These are phyloP conservation scores for Caenorhabditis tropicalis DNA, from an alignment of 1,140 invertebrate species.

Conservation along the genomic window DNA sequence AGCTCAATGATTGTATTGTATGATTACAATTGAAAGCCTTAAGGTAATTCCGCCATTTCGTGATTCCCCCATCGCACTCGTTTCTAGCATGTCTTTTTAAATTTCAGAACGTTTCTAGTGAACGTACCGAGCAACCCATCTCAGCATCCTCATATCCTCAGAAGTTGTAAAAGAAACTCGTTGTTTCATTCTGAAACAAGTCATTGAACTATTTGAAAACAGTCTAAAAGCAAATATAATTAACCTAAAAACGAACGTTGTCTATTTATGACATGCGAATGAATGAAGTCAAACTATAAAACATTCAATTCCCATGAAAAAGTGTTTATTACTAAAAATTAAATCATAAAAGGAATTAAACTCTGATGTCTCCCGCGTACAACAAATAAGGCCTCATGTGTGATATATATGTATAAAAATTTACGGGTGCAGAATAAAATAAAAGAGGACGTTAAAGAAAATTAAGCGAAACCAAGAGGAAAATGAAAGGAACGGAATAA, in stretches of 20 bases:
- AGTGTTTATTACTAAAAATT: conserved; percentile 31
- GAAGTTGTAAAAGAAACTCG: neutral
- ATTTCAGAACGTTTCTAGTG: too few species aligned
- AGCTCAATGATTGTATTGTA: neutral
- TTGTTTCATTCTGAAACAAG: neutral
- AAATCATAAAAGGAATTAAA: neutral
- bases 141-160: neutral
- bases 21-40: neutral
- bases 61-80: too few species aligned
- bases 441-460: neutral
- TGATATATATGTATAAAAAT: conserved; percentile 33
- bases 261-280: too few species aligned
- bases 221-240: too few species aligned
- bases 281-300: too few species aligned
- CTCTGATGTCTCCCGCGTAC: conserved; percentile 33
- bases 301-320: conserved; percentile 16
- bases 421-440: conserved; percentile 4
- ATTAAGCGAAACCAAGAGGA: conserved; percentile 24
- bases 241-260: neutral
- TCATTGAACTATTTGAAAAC: too few species aligned
- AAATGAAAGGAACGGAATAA: conserved; percentile 7
- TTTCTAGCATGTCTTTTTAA: too few species aligned
- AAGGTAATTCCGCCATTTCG: neutral
- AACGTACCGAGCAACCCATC: neutral
- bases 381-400: conserved; percentile 42